A percentile compares a stretch with the other conserved stretches of the same genome.
phyloP scores from a whole-genome alignment of 2,113 vertebrate species.

The Beaufortia kweichowensis region DNA sequence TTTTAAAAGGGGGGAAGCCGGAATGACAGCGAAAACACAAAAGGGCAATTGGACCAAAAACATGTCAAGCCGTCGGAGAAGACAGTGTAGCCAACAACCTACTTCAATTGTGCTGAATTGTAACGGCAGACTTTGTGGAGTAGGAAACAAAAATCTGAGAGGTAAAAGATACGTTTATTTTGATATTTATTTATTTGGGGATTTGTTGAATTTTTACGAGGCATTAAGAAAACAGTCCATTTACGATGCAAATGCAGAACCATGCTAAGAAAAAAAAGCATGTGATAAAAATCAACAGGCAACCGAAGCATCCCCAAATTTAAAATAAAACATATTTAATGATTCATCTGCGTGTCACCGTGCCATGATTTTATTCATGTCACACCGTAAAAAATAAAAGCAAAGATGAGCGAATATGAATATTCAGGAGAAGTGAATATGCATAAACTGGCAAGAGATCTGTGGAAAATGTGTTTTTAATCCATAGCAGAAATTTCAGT shows the following conservation, averaged over 20 bases:
- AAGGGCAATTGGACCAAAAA: slow-evolving; percentile 66
- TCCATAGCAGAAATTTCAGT: slow-evolving; percentile 47
- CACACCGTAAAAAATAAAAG: slow-evolving; percentile 46
- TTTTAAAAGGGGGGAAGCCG: slow-evolving; percentile 49
- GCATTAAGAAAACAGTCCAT: background rate
- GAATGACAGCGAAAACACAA: slow-evolving; percentile 68
- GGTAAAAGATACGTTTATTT: background rate
- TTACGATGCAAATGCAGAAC: background rate
- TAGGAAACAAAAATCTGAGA: slow-evolving; percentile 32
- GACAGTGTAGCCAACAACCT: slow-evolving; percentile 59
- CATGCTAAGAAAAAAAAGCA: background rate
- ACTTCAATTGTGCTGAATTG: background rate
- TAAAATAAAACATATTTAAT: slow-evolving; percentile 43
- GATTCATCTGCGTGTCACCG: slow-evolving; percentile 49
- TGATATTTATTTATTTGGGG: slow-evolving; percentile 8
- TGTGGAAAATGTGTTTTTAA: slow-evolving; percentile 50
- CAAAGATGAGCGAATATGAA: slow-evolving; percentile 51
- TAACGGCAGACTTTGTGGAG: background rate
- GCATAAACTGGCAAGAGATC: slow-evolving; percentile 56
- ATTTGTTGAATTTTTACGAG: slow-evolving; percentile 58
- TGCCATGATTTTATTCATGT: slow-evolving; percentile 37
- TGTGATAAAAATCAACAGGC: slow-evolving; percentile 3
- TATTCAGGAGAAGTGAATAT: slow-evolving; percentile 54
- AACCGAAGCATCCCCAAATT: slow-evolving; percentile 38
- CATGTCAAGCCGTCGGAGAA: slow-evolving; percentile 69